A percentile compares a stretch with the other conserved stretches of the same genome.
Evolutionary conservation across 2,888 invertebrate species (phyloP).

Genomic region (Chouioia cunea): DNA sequence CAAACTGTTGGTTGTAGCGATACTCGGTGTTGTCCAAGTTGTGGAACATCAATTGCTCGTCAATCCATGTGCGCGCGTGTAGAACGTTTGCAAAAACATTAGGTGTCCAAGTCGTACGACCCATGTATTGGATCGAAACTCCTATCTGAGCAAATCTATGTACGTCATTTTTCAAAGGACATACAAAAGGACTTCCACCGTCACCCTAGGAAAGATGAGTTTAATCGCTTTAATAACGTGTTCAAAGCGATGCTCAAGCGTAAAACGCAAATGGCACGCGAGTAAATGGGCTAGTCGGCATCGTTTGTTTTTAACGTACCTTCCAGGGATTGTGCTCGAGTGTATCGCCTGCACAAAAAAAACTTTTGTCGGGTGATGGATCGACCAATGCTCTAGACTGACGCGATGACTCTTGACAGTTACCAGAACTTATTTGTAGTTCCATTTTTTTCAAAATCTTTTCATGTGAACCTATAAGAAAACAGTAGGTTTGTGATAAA

Average conservation of each 20-base stretch:
- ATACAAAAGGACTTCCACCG: slow-evolving; percentile 84
- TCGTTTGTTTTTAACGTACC: slow-evolving; percentile 52
- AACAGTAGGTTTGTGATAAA: not conserved
- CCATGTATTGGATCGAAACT: slow-evolving; percentile 88
- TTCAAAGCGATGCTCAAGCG: not conserved
- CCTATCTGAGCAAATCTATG: slow-evolving; percentile 72
- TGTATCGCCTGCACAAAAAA: slow-evolving; percentile 85
- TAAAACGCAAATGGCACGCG: not conserved
- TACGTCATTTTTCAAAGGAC: slow-evolving; percentile 72
- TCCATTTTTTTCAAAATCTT: slow-evolving; percentile 79
- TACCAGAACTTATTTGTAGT: slow-evolving; percentile 75
- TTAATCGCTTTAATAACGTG: not conserved
- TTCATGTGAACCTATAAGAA: slow-evolving; percentile 70
- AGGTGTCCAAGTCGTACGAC: slow-evolving; percentile 78
- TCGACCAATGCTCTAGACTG: slow-evolving; percentile 78
- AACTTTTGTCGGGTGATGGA: slow-evolving; percentile 77
- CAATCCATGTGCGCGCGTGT: slow-evolving; percentile 79
- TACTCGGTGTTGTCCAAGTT: slow-evolving; percentile 65
- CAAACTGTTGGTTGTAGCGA: no score
- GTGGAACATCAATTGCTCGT: slow-evolving; percentile 70
- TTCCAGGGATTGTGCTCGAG: slow-evolving; percentile 79
- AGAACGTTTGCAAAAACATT: slow-evolving; percentile 82
- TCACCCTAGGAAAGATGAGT: slow-evolving; percentile 72
- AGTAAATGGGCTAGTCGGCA: not conserved
- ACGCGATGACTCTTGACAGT: slow-evolving; percentile 76